Conservation (phyloP, 2,888 invertebrate genomes). For the Epicampocera succincta region DNA sequence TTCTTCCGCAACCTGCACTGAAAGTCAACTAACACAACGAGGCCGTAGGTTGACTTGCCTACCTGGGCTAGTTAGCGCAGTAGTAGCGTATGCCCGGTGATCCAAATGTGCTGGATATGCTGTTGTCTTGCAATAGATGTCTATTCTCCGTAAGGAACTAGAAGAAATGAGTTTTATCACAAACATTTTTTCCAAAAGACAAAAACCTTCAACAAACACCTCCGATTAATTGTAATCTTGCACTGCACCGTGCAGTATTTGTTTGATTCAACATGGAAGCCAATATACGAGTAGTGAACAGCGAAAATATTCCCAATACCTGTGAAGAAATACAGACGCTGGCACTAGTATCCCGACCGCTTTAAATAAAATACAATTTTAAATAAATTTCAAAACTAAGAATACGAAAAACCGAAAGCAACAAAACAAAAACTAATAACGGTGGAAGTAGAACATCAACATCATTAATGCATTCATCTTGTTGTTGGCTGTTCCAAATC, state of each 20-base stretch:
- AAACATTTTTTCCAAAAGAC: background rate
- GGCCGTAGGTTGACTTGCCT: too few relatives aligned
- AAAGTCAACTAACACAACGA: too few relatives aligned
- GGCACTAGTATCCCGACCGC: background rate
- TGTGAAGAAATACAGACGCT: background rate
- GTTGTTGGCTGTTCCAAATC: constrained; percentile 8
- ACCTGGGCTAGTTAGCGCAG: too few relatives aligned
- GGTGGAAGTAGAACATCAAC: constrained; percentile 34
- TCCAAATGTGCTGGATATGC: too few relatives aligned
- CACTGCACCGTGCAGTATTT: constrained; percentile 36
- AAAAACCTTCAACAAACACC: constrained; percentile 8
- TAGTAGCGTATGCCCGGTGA: too few relatives aligned
- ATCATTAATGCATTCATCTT: constrained; percentile 42
- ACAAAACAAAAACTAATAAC: constrained; percentile 33
- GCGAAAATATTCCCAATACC: constrained; percentile 39
- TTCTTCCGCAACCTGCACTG: too few relatives aligned
- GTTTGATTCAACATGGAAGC: constrained; percentile 49
- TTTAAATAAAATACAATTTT: constrained; percentile 52
- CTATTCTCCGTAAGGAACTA: too few relatives aligned
- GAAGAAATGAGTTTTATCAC: too few relatives aligned
- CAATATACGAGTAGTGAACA: constrained; percentile 15
- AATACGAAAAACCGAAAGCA: constrained; percentile 21
- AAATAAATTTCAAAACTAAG: constrained; percentile 52
- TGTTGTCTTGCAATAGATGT: too few relatives aligned
- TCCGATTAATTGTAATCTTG: constrained; percentile 3